Conservation (phyloP, 2,888 invertebrate species). For the Siphonodentalium dalli region DNA sequence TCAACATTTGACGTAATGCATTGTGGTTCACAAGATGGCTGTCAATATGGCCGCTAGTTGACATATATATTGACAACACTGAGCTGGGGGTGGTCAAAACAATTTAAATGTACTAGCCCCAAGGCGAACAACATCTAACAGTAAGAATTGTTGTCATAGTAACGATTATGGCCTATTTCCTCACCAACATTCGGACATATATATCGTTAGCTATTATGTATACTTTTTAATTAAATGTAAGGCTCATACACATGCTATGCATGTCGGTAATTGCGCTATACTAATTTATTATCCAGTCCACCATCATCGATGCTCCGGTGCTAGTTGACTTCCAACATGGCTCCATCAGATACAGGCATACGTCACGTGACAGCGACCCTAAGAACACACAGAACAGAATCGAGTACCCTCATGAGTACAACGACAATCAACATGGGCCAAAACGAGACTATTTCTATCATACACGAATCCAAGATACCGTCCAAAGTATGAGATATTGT, state of each 20-base stretch:
- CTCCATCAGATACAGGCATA: conserved; percentile 52
- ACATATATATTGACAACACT: too few species aligned
- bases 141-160: too few species aligned
- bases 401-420: conserved; percentile 54
- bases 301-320: conserved; percentile 51
- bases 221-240: too few species aligned
- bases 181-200: too few species aligned
- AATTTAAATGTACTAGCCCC: too few species aligned
- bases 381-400: conserved; percentile 28
- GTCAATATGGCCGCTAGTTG: too few species aligned
- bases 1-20: too few species aligned
- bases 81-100: too few species aligned
- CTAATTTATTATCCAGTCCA: conserved; percentile 23
- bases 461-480: conserved; percentile 48
- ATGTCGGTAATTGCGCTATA: not conserved
- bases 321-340: conserved; percentile 58
- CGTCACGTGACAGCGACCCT: conserved; percentile 26
- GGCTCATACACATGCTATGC: not conserved
- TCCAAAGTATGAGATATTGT: conserved; percentile 48
- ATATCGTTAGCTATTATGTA: too few species aligned
- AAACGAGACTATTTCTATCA: conserved; percentile 59
- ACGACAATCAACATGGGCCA: conserved; percentile 28
- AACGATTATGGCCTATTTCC: too few species aligned
- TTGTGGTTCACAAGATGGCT: too few species aligned
- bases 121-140: too few species aligned